Evolutionary conservation across 2,113 vertebrate species (phyloP), one percentile per base, ranked within the genome.

Genomic region (Passer domesticus): DNA sequence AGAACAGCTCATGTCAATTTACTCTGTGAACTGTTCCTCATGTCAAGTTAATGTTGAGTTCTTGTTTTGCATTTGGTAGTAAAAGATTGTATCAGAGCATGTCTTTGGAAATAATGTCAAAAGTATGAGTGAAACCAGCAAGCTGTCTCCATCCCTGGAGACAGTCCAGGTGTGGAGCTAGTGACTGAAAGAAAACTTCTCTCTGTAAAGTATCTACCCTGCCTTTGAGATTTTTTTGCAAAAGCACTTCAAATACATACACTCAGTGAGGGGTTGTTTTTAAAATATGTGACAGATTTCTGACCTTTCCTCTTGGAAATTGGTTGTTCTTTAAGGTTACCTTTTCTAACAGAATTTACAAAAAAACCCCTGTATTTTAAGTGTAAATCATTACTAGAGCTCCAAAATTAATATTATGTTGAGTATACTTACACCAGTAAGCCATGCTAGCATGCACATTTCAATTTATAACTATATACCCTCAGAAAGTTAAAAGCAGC

Each of bases 381-480:
- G 46, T 3, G 4, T 31, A 56, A 82, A 49, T 21, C 10, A 15
- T 50, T 67, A 83, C 10, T 16, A 78, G 25, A 49, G 23, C 31
- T 44, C 24, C 37, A 52, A 87, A 72, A 63, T 4, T 6, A 81
- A 56, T 47, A 41, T 23, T 56, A 9, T 20, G 25, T 20, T 69
- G 58, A 73, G 37, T 17, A 35, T 21, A 75, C 44, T 64, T 50
- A 83, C 8, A 69, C 18, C 21, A 82, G n/a, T 22, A 83, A 62
- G 37, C 37, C 62, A 82, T 0, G 0, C 25, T 80, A 66, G 80
- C 0, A 0, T 7, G 11, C 7, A 68, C 35, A 47, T 69, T 85
- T 72, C 73, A 58, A 68, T 76, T 77, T 59, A 33, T 69, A 70
- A 62, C 8, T 55, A 15, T n/a, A 64, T 11, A 49, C 17, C 28